Base-by-base conservation (phyloP, 2,113 vertebrate species). In the Semicossyphus pulcher region DNA sequence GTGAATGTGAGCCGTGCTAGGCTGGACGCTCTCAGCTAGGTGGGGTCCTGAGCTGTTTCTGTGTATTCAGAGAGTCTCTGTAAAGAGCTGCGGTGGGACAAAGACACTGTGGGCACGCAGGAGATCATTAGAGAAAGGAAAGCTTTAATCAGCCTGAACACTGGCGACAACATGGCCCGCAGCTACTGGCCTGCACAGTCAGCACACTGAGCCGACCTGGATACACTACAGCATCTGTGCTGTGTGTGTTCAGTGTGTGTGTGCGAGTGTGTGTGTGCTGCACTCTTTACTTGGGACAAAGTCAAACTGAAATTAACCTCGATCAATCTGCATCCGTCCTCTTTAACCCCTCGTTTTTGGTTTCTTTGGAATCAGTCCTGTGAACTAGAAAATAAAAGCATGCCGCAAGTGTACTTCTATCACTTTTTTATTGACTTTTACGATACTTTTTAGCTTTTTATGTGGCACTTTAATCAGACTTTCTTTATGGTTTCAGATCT, bases 401-500 rank as follows among this genome's bases (percentile, higher is more conserved):
- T n/a, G n/a, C n/a, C n/a, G n/a, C n/a, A n/a, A n/a, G n/a, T n/a
- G n/a, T n/a, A n/a, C n/a, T n/a, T n/a, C n/a, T n/a, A n/a, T n/a
- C n/a, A n/a, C n/a, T n/a, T n/a, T n/a, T n/a, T n/a, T n/a, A n/a
- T n/a, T n/a, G n/a, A n/a, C n/a, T n/a, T n/a, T n/a, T n/a, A n/a
- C n/a, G n/a, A n/a, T n/a, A n/a, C n/a, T n/a, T n/a, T n/a, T n/a
- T n/a, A n/a, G n/a, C n/a, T n/a, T n/a, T n/a, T n/a, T n/a, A n/a
- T n/a, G n/a, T n/a, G n/a, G n/a, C n/a, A n/a, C n/a, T n/a, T n/a
- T n/a, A n/a, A n/a, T n/a, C n/a, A n/a, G n/a, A n/a, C 28, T 15
- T 26, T 23, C 29, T 37, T 16, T 25, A 34, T 32, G 23, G 6
- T 32, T 49, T 67, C 80, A 95, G 95, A 95, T 79, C 89, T 95